Evolutionary conservation across 2,113 vertebrate species (phyloP).

Genomic region (Toxotes chatareus): DNA sequence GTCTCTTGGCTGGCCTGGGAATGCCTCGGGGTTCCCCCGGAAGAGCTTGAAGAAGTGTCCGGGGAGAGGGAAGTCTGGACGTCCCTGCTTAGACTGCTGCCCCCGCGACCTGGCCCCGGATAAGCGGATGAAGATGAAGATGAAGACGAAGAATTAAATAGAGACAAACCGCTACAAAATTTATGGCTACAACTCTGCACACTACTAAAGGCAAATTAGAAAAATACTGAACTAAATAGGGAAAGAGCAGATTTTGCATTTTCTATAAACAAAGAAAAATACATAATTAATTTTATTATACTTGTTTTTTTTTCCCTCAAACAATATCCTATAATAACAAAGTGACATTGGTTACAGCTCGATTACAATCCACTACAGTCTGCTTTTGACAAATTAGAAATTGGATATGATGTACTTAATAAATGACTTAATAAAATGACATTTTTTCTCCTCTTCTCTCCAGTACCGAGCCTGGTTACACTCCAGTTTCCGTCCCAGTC

Average conservation of each 20-base stretch:
- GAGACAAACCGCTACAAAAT: background rate
- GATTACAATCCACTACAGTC: too few relatives aligned
- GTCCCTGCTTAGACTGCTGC: too few relatives aligned
- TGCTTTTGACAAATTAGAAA: background rate
- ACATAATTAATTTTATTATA: too few relatives aligned
- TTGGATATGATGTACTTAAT: background rate
- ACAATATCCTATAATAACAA: too few relatives aligned
- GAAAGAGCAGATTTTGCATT: background rate
- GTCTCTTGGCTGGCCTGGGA: too few relatives aligned
- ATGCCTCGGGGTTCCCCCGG: too few relatives aligned
- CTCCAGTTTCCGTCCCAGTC: slow-evolving; percentile 82
- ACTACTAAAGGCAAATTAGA: background rate
- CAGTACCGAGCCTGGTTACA: slow-evolving; percentile 89
- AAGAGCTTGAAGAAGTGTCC: too few relatives aligned
- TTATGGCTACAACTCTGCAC: background rate
- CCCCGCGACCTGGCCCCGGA: too few relatives aligned
- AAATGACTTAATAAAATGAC: background rate
- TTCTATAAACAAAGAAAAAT: background rate
- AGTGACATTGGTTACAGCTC: background rate
- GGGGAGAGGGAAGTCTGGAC: too few relatives aligned
- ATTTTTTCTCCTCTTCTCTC: slow-evolving; percentile 15
- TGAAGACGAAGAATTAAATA: background rate
- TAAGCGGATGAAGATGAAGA: too few relatives aligned
- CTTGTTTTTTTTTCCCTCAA: background rate
- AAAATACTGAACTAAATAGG: background rate